A percentile compares a stretch with the other conserved stretches of the same genome.
Conservation (phyloP, 2,113 vertebrate genomes). For the Tachuris rubrigastra region DNA sequence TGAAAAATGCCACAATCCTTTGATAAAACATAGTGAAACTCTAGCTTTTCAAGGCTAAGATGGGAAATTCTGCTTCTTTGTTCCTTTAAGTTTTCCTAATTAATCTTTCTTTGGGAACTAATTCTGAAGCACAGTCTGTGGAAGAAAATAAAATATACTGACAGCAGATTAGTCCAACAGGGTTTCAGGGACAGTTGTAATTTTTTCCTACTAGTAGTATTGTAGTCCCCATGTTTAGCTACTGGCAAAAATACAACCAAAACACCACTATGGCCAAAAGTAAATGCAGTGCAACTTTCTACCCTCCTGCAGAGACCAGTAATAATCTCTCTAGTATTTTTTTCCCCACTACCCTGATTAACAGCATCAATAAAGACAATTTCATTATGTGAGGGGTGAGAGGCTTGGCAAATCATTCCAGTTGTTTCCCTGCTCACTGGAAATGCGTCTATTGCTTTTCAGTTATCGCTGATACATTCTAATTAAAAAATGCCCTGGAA, state of each 20-base stretch:
- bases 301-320: background rate
- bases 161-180: background rate
- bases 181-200: background rate
- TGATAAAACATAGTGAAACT: background rate
- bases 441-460: background rate
- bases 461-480: background rate
- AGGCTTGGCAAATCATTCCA: background rate
- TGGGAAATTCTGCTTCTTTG: background rate
- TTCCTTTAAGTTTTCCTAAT: background rate
- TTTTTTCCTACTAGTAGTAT: background rate
- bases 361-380: conserved; percentile 43
- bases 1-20: background rate
- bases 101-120: background rate
- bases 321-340: background rate
- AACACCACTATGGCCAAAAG: background rate
- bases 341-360: conserved; percentile 7
- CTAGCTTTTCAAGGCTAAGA: background rate
- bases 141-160: background rate
- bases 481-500: conserved; percentile 2
- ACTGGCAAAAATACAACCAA: background rate
- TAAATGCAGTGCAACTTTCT: background rate
- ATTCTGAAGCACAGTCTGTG: background rate
- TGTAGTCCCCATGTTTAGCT: background rate
- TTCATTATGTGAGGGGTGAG: background rate
- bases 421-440: background rate